phyloP scores from a whole-genome alignment of 2,888 invertebrate genomes.

The Pecten maximus region DNA sequence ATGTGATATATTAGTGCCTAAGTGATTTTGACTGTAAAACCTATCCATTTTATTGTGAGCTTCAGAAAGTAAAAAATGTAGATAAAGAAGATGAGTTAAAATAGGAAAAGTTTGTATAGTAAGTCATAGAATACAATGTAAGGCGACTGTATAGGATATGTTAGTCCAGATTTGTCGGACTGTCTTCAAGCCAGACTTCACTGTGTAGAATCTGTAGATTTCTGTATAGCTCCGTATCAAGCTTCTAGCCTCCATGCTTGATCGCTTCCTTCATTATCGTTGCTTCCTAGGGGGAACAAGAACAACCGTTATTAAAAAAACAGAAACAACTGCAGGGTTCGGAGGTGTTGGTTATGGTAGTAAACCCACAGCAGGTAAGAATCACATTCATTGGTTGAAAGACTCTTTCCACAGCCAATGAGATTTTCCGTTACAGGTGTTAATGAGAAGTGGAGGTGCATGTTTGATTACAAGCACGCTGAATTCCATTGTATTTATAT shows the following conservation, averaged over 20 bases:
- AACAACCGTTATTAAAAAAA: slow-evolving; percentile 62
- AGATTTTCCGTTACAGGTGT: neutral
- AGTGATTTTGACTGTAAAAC: no score
- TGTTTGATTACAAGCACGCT: neutral
- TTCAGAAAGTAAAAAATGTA: no score
- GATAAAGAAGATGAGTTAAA: no score
- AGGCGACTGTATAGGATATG: no score
- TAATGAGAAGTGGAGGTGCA: neutral
- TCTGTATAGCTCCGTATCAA: neutral
- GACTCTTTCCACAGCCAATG: neutral
- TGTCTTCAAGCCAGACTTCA: neutral
- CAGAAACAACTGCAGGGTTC: slow-evolving; percentile 52
- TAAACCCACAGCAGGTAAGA: slow-evolving; percentile 62
- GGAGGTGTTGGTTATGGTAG: slow-evolving; percentile 59
- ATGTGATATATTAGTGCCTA: no score
- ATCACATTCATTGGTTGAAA: neutral
- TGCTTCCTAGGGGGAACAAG: slow-evolving; percentile 51
- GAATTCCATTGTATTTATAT: neutral
- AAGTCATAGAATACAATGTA: no score
- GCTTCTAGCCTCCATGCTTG: slow-evolving; percentile 31
- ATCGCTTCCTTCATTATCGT: slow-evolving; percentile 36
- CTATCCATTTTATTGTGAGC: no score
- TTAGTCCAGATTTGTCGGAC: neutral
- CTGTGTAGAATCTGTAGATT: neutral
- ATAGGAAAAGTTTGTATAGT: no score